These are phyloP conservation scores for Euplexia lucipara DNA, from an alignment of 2,888 invertebrate genomes.

Conservation along the genomic window DNA sequence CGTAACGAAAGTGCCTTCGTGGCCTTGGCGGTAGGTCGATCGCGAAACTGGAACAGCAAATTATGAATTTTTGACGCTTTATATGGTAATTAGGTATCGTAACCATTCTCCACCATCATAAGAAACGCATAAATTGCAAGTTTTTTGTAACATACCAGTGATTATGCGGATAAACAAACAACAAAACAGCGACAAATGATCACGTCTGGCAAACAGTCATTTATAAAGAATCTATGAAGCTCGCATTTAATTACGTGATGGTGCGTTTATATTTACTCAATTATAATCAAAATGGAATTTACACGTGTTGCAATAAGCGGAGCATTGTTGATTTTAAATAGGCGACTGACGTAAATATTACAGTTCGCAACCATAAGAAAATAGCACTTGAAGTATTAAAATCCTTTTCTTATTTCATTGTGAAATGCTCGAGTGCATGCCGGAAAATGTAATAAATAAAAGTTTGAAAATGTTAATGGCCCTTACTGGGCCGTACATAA, in stretches of 20 bases:
- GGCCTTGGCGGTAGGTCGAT: constrained; percentile 74
- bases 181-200: constrained; percentile 41
- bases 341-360: constrained; percentile 62
- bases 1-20: constrained; percentile 77
- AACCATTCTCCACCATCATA: constrained; percentile 58
- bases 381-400: constrained; percentile 27
- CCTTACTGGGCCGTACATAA: constrained; percentile 43
- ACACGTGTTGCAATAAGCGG: constrained; percentile 72
- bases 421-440: constrained; percentile 33
- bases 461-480: constrained; percentile 65
- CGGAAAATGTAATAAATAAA: constrained; percentile 64
- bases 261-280: constrained; percentile 64
- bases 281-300: constrained; percentile 70
- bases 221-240: constrained; percentile 73
- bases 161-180: constrained; percentile 41
- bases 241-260: constrained; percentile 73
- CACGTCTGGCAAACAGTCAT: constrained; percentile 65
- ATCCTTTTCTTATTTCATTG: constrained; percentile 44
- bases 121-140: constrained; percentile 46
- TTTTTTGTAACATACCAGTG: constrained; percentile 35
- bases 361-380: constrained; percentile 35
- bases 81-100: constrained; percentile 65
- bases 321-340: constrained; percentile 66
- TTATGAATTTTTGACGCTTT: constrained; percentile 63
- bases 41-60: constrained; percentile 68